Base-by-base conservation (phyloP, 1,140 invertebrate species). In the Drosophila seguyi region DNA sequence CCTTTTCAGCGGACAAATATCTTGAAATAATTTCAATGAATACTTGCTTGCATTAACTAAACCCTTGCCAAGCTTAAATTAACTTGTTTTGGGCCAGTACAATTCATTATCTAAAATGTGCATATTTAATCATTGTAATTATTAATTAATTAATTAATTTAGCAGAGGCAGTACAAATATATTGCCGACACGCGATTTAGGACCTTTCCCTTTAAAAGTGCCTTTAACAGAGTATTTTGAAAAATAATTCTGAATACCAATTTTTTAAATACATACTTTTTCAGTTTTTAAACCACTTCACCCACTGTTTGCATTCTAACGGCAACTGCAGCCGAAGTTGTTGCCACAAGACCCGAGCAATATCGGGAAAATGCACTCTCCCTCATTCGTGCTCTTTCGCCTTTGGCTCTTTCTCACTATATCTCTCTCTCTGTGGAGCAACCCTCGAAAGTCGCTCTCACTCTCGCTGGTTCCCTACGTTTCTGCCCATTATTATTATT, bases 401-500 rank as follows among this genome's bases (percentile, higher is more conserved):
- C 45, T 50, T 50, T 50, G 36, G 44, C 34, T 38, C 36, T 38
- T 16, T 38, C 18, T 29, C 57, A 18, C 59, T 29, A 6, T 29
- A 3, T 38, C n/a, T 20, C 29, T 29, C 59, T 56, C 31, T 36
- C 13, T 36, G 31, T 36, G 25, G n/a, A 50, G 34, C 34, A 38
- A 38, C 52, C 34, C 53, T 65, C 67, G 41, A 13, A 44, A 27
- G 44, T 53, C 36, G 39, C 57, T 61, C 60, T 72, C 60, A 59
- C 73, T 73, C 25, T 67, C 45, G 34, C 48, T 61, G 61, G 57
- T 76, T 79, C 83, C 83, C 84, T 87, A 86, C 73, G 61, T 80
- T 85, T 79, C 65, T 71, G 79, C 83, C 79, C 79, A 82, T 82
- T 86, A 87, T 86, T 86, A 85, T 85, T 85, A 87, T 88, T 88